These are phyloP conservation scores for Mormyrops attenuatus DNA, from an alignment of 2,797 vertebrate genomes.

Conservation along the genomic window DNA sequence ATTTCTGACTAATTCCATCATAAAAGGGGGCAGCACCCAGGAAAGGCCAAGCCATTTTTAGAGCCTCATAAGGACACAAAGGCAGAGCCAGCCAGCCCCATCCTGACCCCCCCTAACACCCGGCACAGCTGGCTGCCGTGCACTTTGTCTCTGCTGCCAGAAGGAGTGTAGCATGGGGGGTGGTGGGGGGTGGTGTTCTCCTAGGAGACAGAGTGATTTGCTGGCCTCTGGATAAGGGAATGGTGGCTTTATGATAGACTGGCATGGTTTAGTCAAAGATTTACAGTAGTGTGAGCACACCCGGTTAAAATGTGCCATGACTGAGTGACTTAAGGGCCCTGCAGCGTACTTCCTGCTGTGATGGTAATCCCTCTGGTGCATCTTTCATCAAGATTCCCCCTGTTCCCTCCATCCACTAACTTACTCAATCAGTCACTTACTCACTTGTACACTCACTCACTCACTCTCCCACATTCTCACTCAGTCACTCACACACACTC, in stretches of 20 bases:
- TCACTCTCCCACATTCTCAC: neutral
- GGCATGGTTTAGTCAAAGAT: neutral
- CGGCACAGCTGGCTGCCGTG: neutral
- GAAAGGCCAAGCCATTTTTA: neutral
- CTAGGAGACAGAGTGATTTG: neutral
- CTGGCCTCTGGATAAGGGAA: neutral
- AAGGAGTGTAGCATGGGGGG: neutral
- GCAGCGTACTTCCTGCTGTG: neutral
- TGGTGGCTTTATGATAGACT: neutral
- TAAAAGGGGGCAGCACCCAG: constrained; percentile 27
- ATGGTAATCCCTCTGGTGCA: neutral
- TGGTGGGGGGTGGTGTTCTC: neutral
- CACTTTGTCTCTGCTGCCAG: neutral
- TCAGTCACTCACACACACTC: too few relatives aligned
- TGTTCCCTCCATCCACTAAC: neutral
- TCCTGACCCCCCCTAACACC: too few relatives aligned
- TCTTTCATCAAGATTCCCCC: neutral
- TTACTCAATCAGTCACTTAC: neutral
- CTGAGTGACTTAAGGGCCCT: neutral
- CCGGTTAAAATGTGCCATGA: neutral
- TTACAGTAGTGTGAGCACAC: neutral
- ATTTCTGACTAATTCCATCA: constrained; percentile 53
- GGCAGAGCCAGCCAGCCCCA: neutral
- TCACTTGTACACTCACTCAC: neutral
- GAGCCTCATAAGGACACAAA: neutral